Evolutionary conservation across 2,113 vertebrate species (phyloP).

Genomic region (Chunga burmeisteri): DNA sequence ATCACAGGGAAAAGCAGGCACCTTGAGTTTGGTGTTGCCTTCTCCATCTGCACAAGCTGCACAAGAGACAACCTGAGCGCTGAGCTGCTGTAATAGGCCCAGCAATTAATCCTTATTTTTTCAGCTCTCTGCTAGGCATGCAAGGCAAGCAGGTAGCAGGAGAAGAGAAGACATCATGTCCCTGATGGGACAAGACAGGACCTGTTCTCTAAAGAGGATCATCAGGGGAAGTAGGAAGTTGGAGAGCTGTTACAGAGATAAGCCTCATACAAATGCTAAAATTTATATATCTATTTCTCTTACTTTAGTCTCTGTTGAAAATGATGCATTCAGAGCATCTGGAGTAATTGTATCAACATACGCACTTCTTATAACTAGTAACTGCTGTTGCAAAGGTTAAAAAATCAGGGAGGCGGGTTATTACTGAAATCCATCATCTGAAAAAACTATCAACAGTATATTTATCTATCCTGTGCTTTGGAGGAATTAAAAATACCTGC

Average conservation of each 20-base stretch:
- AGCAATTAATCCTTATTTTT: background rate
- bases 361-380: background rate
- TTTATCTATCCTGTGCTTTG: background rate
- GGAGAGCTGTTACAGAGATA: background rate
- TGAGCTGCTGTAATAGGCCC: rapidly evolving
- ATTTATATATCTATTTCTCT: background rate
- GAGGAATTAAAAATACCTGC: background rate
- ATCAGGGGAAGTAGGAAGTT: background rate
- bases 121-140: background rate
- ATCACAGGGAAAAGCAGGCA: background rate
- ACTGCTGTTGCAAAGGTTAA: background rate
- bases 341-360: background rate
- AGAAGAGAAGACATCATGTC: background rate
- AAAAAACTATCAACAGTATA: background rate
- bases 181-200: background rate
- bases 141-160: background rate
- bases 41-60: background rate
- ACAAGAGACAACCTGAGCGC: background rate
- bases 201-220: background rate
- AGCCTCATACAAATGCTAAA: background rate
- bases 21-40: rapidly evolving
- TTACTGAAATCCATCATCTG: background rate
- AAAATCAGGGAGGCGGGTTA: background rate
- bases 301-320: background rate
- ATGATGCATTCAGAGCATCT: background rate